These are phyloP conservation scores for Dione vanillae DNA, from an alignment of 2,888 invertebrate genomes.

Conservation along the genomic window DNA sequence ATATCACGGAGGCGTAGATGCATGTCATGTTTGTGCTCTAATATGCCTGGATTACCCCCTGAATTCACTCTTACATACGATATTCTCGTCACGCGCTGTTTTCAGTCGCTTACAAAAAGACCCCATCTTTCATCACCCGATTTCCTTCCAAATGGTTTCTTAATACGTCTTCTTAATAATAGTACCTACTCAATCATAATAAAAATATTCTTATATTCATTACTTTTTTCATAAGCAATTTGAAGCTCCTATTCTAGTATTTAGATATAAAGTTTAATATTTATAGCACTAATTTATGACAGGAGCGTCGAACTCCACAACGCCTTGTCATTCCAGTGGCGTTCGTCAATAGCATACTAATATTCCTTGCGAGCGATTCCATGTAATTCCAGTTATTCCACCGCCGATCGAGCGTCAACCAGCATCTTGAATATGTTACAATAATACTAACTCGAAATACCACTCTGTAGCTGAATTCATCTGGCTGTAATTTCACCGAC, in stretches of 20 bases:
- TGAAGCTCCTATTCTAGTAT: constrained; percentile 2
- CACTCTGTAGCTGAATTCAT: constrained; percentile 49
- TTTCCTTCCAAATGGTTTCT: constrained; percentile 66
- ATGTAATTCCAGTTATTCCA: constrained; percentile 74
- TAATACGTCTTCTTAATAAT: constrained; percentile 55
- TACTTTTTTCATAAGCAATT: constrained; percentile 16
- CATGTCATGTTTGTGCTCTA: constrained; percentile 55
- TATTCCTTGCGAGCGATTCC: constrained; percentile 74
- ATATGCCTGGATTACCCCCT: constrained; percentile 58
- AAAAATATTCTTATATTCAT: constrained; percentile 26
- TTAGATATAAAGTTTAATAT: constrained; percentile 58
- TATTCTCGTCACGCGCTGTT: constrained; percentile 67
- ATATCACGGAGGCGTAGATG: constrained; percentile 48
- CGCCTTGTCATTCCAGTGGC: constrained; percentile 79
- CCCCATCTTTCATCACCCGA: constrained; percentile 66
- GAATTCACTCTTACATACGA: constrained; percentile 54
- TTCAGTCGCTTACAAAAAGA: constrained; percentile 64
- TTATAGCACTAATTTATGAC: constrained; percentile 72
- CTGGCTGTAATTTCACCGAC: constrained; percentile 45
- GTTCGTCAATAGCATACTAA: constrained; percentile 78
- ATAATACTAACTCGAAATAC: constrained; percentile 58
- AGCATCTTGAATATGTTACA: constrained; percentile 79
- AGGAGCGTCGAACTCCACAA: constrained; percentile 64
- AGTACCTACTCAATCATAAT: constrained; percentile 63
- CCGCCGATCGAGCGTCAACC: constrained; percentile 67